Evolutionary conservation across 2,113 vertebrate species (phyloP).

Genomic region (Chiloscyllium plagiosum): DNA sequence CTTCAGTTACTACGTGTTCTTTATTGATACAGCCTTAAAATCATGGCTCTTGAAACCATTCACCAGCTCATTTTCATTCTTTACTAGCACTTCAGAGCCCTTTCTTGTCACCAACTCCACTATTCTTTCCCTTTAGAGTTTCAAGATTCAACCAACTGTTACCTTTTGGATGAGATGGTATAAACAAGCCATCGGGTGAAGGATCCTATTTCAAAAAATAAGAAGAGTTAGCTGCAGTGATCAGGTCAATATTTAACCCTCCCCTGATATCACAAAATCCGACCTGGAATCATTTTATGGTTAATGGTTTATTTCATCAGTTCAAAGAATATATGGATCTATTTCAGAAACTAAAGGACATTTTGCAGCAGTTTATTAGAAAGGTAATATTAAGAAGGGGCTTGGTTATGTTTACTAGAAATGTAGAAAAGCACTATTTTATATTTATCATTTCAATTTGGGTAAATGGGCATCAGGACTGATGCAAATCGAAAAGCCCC

Average conservation of each 20-base stretch:
- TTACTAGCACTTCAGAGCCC: background rate
- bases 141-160: background rate
- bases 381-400: background rate
- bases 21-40: background rate
- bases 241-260: background rate
- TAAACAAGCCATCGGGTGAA: background rate
- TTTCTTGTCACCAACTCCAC: background rate
- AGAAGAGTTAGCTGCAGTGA: background rate
- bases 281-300: background rate
- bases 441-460: background rate
- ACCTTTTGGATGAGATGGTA: background rate
- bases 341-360: background rate
- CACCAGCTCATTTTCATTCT: background rate
- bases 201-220: background rate
- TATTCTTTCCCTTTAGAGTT: background rate
- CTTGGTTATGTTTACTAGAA: no score
- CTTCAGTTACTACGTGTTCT: background rate
- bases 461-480: background rate
- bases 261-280: background rate
- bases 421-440: background rate
- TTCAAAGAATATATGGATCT: background rate
- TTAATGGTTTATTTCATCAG: background rate
- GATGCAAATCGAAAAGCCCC: background rate
- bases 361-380: background rate
- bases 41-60: background rate